These are phyloP conservation scores for Lipophrys pholis DNA, from an alignment of 2,113 vertebrate species.

Conservation along the genomic window DNA sequence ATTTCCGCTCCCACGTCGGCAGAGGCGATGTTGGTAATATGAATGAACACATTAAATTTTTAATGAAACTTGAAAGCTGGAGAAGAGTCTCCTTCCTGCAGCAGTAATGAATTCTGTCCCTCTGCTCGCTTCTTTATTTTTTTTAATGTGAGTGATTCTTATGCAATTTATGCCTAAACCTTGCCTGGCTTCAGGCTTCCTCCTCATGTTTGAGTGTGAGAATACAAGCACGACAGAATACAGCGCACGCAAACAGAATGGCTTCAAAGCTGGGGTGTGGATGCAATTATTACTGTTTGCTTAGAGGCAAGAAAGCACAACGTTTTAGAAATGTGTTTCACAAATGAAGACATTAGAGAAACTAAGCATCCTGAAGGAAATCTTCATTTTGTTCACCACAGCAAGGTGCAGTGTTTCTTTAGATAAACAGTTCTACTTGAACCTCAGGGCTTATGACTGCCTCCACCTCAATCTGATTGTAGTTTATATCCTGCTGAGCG, in stretches of 20 bases:
- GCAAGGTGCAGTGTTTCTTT: too few relatives aligned
- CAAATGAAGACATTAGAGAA: neutral
- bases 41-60: slow-evolving; percentile 47
- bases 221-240: neutral
- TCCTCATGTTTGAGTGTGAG: neutral
- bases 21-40: slow-evolving; percentile 10
- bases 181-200: slow-evolving; percentile 3
- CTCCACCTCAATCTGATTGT: neutral
- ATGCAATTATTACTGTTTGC: neutral
- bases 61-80: slow-evolving; percentile 60
- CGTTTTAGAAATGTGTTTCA: neutral
- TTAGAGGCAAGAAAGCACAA: neutral
- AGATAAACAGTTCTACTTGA: neutral
- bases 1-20: neutral
- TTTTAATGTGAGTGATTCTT: slow-evolving; percentile 15
- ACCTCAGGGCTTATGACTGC: neutral
- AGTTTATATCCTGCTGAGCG: neutral
- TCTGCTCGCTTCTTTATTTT: slow-evolving; percentile 12
- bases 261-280: slow-evolving; percentile 3
- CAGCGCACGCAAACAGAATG: neutral
- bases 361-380: neutral
- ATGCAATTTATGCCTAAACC: slow-evolving; percentile 31
- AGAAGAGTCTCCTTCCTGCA: slow-evolving; percentile 38
- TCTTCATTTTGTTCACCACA: neutral
- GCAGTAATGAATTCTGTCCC: slow-evolving; percentile 40